A percentile compares a stretch with the other conserved stretches of the same genome.
Conservation (phyloP, 2,888 invertebrate species). For the Drosophila buzzatii region DNA sequence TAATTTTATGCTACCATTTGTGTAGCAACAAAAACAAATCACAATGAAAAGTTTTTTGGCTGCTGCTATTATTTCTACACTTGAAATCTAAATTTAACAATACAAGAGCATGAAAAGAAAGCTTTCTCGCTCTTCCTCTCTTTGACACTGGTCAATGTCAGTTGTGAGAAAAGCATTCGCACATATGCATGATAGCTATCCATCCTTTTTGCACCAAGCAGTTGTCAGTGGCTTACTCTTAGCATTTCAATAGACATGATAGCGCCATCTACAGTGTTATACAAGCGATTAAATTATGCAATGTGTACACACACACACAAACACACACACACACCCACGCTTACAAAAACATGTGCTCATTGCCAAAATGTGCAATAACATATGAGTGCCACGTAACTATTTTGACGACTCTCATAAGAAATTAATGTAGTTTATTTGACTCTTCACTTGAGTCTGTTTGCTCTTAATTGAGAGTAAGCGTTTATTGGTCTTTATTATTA, state of each 20-base stretch:
- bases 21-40: conserved; percentile 8
- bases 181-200: conserved; percentile 16
- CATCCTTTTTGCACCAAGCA: conserved; percentile 28
- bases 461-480: conserved; percentile 14
- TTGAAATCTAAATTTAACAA: conserved; percentile 68
- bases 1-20: conserved; percentile 39
- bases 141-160: conserved; percentile 46
- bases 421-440: not conserved
- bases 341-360: conserved; percentile 9
- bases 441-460: not conserved
- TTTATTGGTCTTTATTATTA: conserved; percentile 15
- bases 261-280: conserved; percentile 48
- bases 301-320: conserved; percentile 15
- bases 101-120: conserved; percentile 26
- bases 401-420: not conserved
- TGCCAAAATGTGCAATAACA: conserved; percentile 29
- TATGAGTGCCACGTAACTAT: conserved; percentile 18
- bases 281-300: conserved; percentile 55
- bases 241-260: not conserved
- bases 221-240: conserved; percentile 22
- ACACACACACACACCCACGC: not conserved
- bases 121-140: conserved; percentile 10
- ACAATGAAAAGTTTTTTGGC: conserved; percentile 12
- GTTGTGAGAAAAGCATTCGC: conserved; percentile 22
- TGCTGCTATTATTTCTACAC: conserved; percentile 11